Percentiles rank a stretch among this genome's conserved stretches.
phyloP scores from a whole-genome alignment of 2,797 vertebrate species.

The Melanotaenia pygmaea region DNA sequence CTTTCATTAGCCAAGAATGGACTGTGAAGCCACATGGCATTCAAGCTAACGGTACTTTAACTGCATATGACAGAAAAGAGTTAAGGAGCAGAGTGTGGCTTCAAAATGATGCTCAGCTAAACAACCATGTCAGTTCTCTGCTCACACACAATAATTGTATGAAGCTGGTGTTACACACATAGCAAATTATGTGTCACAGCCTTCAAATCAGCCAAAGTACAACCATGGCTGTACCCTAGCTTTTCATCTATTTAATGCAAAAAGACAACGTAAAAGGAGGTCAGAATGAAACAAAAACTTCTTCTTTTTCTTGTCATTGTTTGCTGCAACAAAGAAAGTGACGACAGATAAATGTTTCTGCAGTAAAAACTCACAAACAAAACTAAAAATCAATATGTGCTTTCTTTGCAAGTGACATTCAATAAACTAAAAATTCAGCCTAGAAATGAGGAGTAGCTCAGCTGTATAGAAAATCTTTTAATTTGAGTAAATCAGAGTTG shows the following conservation, averaged over 20 bases:
- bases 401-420: not conserved
- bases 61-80: not conserved
- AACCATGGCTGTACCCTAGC: not conserved
- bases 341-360: not conserved
- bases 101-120: not conserved
- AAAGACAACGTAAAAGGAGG: not conserved
- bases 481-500: conserved; percentile 1
- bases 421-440: not conserved
- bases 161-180: not conserved
- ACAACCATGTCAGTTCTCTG: not conserved
- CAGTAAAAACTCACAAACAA: not conserved
- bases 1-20: not conserved
- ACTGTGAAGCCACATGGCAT: not conserved
- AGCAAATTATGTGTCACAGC: conserved; percentile 3
- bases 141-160: not conserved
- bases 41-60: not conserved
- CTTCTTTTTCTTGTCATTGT: not conserved
- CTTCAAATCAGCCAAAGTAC: not conserved
- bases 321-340: not conserved
- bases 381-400: not conserved
- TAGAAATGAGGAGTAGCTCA: not conserved
- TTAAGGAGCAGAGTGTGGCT: not conserved
- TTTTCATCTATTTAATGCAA: not conserved
- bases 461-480: not conserved
- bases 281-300: not conserved